Evolutionary conservation across 2,797 vertebrate species (phyloP), one percentile per base, ranked within the genome.

Genomic region (Ciconia nigra): DNA sequence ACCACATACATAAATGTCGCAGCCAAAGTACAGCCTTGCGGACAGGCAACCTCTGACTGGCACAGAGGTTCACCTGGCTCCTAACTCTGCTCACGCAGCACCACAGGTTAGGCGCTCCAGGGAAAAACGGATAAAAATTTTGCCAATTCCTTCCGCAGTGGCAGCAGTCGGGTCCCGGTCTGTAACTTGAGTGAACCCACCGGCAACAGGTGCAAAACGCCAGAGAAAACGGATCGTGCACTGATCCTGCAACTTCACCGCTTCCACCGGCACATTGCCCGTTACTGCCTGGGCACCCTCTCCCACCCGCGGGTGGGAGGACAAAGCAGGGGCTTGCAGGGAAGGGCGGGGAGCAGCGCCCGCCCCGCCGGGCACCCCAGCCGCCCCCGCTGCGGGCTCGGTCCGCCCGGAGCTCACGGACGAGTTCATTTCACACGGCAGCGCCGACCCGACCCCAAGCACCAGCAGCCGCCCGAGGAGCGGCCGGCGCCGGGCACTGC

Each of bases 201-300:
- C 1, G 21, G 41, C 62, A 76, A 1, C 0, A 16, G 9, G n/a
- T 2, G 29, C 13, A 78, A 70, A 52, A 31, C 1, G 18, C 33
- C 29, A 15, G 14, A 46, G 59, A 59, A 49, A 67, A 46, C 0
- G 7, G 15, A 21, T 2, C 4, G 10, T 4, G 33, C 35, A 3
- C 35, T 2, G 22, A 37, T n/a, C 5, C 35, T 13, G 26, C 33
- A 67, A 65, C 26, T 78, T 47, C 29, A 4, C 13, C 11, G 13
- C 37, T 83, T 33, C 29, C 59, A 13, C 2, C 0, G 49, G 28
- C 18, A 17, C 57, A 6, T 9, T 15, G 33, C 24, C 57, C 19
- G 51, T 19, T 46, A 3, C 0, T 9, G 31, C 71, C 71, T 4
- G 24, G 33, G 67, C 76, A 85, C 6, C 54, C 71, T 62, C 66